Conservation (phyloP, 2,888 invertebrate species). For the Drosophila paranaensis region DNA sequence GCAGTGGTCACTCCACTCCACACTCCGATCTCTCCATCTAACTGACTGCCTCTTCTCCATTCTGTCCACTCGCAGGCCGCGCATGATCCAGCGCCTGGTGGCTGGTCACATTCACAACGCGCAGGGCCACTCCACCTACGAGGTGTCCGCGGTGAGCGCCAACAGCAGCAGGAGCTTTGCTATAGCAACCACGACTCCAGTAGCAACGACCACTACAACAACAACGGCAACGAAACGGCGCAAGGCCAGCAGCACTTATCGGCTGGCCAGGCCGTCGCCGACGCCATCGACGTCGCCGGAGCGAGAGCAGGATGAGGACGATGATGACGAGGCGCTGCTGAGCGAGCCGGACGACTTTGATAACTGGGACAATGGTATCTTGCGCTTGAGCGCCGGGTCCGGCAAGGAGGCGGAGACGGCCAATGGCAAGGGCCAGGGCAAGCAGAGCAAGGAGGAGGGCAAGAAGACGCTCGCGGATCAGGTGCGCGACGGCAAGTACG, state of each 20-base stretch:
- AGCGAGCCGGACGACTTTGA: slow-evolving; percentile 83
- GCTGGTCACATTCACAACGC: slow-evolving; percentile 88
- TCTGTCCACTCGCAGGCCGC: slow-evolving; percentile 78
- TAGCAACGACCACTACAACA: slow-evolving; percentile 12
- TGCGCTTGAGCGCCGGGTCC: slow-evolving; percentile 89
- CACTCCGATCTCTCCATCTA: neutral
- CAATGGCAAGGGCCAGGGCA: slow-evolving; percentile 63
- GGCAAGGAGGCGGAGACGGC: slow-evolving; percentile 86
- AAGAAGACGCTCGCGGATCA: slow-evolving; percentile 95
- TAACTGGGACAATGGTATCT: slow-evolving; percentile 89
- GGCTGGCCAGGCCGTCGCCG: slow-evolving; percentile 49
- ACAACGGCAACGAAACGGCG: slow-evolving; percentile 35
- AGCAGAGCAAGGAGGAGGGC: slow-evolving; percentile 87
- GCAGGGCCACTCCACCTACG: slow-evolving; percentile 77
- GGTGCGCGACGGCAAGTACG: slow-evolving; percentile 95
- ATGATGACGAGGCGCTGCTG: slow-evolving; percentile 81
- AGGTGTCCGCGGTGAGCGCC: slow-evolving; percentile 75
- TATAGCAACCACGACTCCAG: slow-evolving; percentile 13
- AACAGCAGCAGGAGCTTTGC: slow-evolving; percentile 67
- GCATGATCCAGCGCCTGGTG: slow-evolving; percentile 88
- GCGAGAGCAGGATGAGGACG: slow-evolving; percentile 53
- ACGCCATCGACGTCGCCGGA: slow-evolving; percentile 3
- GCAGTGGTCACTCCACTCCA: neutral
- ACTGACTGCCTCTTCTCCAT: neutral
- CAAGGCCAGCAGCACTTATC: slow-evolving; percentile 75